Percentiles rank a stretch among this genome's conserved stretches.
phyloP scores from a whole-genome alignment of 2,888 invertebrate genomes.

The Emmelina monodactyla region DNA sequence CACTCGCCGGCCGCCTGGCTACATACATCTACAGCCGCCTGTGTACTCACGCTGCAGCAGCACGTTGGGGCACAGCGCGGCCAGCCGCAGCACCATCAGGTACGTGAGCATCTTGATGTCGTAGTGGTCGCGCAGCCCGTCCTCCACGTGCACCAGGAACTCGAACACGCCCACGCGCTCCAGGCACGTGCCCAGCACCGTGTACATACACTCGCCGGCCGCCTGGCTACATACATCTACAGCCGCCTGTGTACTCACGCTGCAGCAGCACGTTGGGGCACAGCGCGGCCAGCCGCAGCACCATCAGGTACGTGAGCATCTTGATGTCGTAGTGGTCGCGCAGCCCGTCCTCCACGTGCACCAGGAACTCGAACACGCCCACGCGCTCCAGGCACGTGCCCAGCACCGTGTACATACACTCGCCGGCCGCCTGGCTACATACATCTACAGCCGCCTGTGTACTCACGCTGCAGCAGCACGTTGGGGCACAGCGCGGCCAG shows the following conservation, averaged over 20 bases:
- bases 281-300: slow-evolving; percentile 89
- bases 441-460: too few relatives aligned
- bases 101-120: slow-evolving; percentile 99
- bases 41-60: slow-evolving; percentile 90
- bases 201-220: slow-evolving; percentile 99
- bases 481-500: slow-evolving; percentile 93
- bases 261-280: slow-evolving; percentile 94
- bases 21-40: too few relatives aligned
- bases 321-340: slow-evolving; percentile 95
- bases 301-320: slow-evolving; percentile 99
- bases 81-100: slow-evolving; percentile 94
- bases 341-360: slow-evolving; percentile 95
- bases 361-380: slow-evolving; percentile 96
- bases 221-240: too few relatives aligned
- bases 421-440: slow-evolving; percentile 97
- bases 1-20: slow-evolving; percentile 98
- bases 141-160: slow-evolving; percentile 96
- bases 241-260: too few relatives aligned
- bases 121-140: slow-evolving; percentile 91
- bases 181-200: slow-evolving; percentile 92
- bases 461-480: slow-evolving; percentile 89
- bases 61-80: slow-evolving; percentile 91
- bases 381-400: slow-evolving; percentile 95
- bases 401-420: slow-evolving; percentile 99
- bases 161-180: slow-evolving; percentile 96